Evolutionary conservation across 2,113 vertebrate species (phyloP), one percentile per base, ranked within the genome.

Genomic region (Caloenas nicobarica): DNA sequence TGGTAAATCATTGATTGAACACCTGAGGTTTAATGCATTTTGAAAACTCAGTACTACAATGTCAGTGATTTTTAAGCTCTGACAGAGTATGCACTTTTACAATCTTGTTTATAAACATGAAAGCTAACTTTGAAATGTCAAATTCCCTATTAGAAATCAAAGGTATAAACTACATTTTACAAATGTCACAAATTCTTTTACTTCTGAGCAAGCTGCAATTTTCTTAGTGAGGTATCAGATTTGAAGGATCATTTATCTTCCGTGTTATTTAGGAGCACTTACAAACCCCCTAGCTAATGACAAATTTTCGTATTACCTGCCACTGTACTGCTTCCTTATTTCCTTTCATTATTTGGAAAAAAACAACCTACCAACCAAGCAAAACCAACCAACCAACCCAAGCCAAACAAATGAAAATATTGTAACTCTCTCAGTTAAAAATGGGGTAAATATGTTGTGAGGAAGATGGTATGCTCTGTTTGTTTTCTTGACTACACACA

Each of bases 81-180:
- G 61, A 73, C 60, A 78, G 73, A 86, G 9, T 56, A 44, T 3
- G 6, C 2, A 4, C 53, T 73, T 94, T 74, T 80, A 50, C 64
- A 88, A 42, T 70, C 66, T 90, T 94, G 60, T 94, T 93, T 96
- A 92, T 96, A 82, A 96, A 95, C 51, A 87, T 85, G 82, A 94
- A 97, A 96, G 77, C 58, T 70, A 76, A 95, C 84, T 96, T 97
- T 91, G 93, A 98, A 96, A 95, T 93, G 95, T 94, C 89, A 96
- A 87, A 42, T 86, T 93, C 76, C 86, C 66, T 81, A 54, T 66
- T 70, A 90, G 82, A 95, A 96, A 97, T 96, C 93, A 60, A 94
- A 93, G 46, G 81, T 97, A 88, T 85, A 95, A 90, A 66, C 66
- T 84, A 68, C 90, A 54, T 95, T 97, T 95, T 79, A 54, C 64